A percentile compares a stretch with the other conserved stretches of the same genome.
These are phyloP conservation scores for Plebejus argus DNA, from an alignment of 2,888 invertebrate species.

Conservation along the genomic window DNA sequence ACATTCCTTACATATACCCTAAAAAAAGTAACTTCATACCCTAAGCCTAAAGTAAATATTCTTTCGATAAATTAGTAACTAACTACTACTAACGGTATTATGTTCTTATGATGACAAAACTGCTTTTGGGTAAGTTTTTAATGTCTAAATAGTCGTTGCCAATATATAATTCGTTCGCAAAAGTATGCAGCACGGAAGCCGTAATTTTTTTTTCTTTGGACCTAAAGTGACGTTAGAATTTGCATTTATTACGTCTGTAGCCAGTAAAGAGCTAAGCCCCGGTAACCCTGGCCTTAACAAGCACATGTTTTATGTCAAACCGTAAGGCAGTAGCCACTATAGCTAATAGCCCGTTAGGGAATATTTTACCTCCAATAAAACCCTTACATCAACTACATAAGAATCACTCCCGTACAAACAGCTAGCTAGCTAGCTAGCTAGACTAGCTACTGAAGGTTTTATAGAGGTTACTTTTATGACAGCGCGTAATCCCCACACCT, in stretches of 20 bases:
- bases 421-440: neutral
- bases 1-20: too few relatives aligned
- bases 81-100: too few relatives aligned
- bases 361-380: neutral
- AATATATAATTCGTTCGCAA: too few relatives aligned
- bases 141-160: too few relatives aligned
- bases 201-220: too few relatives aligned
- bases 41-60: too few relatives aligned
- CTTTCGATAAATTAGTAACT: too few relatives aligned
- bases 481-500: neutral
- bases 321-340: neutral
- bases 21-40: too few relatives aligned
- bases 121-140: too few relatives aligned
- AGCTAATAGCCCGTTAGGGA: neutral
- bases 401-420: neutral
- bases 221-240: too few relatives aligned
- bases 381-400: neutral
- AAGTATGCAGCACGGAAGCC: too few relatives aligned
- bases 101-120: too few relatives aligned
- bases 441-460: neutral
- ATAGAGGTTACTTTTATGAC: neutral
- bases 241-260: neutral
- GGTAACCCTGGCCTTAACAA: neutral
- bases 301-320: neutral
- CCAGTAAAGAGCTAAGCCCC: neutral